A percentile compares a stretch with the other conserved stretches of the same genome.
phyloP scores from a whole-genome alignment of 2,888 invertebrate genomes.

The Megalurothrips usitatus region DNA sequence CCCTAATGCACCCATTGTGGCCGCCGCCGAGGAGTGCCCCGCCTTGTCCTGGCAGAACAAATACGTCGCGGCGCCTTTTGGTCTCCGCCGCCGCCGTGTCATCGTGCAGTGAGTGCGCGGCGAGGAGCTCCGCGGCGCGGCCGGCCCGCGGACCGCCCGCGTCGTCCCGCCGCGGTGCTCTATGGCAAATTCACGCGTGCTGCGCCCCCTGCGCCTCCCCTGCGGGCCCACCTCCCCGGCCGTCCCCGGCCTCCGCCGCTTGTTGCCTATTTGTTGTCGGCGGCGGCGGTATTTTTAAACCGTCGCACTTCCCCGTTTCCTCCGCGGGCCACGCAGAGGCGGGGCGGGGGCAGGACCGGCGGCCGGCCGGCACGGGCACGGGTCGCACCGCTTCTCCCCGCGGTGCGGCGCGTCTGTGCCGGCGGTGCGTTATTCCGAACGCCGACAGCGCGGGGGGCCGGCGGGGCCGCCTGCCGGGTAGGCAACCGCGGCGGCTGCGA shows the following conservation, averaged over 20 bases:
- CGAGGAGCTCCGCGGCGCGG: neutral
- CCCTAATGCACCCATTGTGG: conserved; percentile 14
- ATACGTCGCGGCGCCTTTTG: neutral
- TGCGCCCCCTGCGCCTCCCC: neutral
- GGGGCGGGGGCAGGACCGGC: too few relatives aligned
- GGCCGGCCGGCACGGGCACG: too few relatives aligned
- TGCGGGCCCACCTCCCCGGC: neutral
- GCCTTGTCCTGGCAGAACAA: neutral
- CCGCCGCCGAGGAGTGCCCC: neutral
- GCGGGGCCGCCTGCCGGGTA: too few relatives aligned
- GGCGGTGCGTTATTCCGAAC: too few relatives aligned
- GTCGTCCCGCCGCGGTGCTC: neutral
- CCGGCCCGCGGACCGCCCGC: neutral
- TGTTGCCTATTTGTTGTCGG: too few relatives aligned
- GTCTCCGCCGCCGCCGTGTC: neutral
- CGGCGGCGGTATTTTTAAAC: too few relatives aligned
- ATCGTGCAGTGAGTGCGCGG: neutral
- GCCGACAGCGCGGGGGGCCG: too few relatives aligned
- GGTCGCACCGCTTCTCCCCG: too few relatives aligned
- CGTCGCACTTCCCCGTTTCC: too few relatives aligned
- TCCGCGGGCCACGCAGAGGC: too few relatives aligned
- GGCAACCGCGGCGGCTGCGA: too few relatives aligned
- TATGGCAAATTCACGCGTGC: neutral
- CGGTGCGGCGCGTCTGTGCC: too few relatives aligned
- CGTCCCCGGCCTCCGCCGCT: neutral